Percentiles rank a stretch among this genome's conserved stretches.
These are phyloP conservation scores for Eutrigla gurnardus DNA, from an alignment of 2,797 vertebrate genomes.

Conservation along the genomic window DNA sequence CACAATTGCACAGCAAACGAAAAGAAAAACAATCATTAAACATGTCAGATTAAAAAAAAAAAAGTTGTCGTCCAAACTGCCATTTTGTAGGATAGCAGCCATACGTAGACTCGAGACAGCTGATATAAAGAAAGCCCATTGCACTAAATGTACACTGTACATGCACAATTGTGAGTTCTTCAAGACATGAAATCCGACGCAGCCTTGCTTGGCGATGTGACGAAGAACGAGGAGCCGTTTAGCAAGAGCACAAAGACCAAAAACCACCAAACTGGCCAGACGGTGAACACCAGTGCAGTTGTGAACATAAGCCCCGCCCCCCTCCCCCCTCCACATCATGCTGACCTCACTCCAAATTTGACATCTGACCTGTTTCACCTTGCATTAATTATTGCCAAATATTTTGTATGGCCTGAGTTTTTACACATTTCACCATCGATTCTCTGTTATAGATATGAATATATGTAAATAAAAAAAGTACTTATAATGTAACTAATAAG, in stretches of 20 bases:
- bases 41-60: constrained; percentile 43
- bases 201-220: constrained; percentile 33
- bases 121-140: constrained; percentile 63
- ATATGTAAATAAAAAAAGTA: constrained; percentile 80
- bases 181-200: constrained; percentile 23
- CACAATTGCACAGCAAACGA: constrained; percentile 49
- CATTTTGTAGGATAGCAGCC: constrained; percentile 88
- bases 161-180: constrained; percentile 59
- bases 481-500: constrained; percentile 59
- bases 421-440: constrained; percentile 68
- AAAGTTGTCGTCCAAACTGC: constrained; percentile 78
- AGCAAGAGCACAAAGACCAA: constrained; percentile 69
- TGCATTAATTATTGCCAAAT: constrained; percentile 84
- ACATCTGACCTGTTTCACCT: constrained; percentile 64
- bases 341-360: constrained; percentile 39
- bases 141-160: constrained; percentile 72
- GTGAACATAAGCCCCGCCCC: constrained; percentile 52
- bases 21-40: constrained; percentile 41
- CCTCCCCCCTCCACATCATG: constrained; percentile 3
- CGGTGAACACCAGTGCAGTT: constrained; percentile 50
- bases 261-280: constrained; percentile 52
- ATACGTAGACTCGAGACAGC: constrained; percentile 77
- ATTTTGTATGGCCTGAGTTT: constrained; percentile 81
- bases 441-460: constrained; percentile 72
- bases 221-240: constrained; percentile 29